These are phyloP conservation scores for Trichomalopsis sarcophagae DNA, from an alignment of 1,140 invertebrate species.

Conservation along the genomic window DNA sequence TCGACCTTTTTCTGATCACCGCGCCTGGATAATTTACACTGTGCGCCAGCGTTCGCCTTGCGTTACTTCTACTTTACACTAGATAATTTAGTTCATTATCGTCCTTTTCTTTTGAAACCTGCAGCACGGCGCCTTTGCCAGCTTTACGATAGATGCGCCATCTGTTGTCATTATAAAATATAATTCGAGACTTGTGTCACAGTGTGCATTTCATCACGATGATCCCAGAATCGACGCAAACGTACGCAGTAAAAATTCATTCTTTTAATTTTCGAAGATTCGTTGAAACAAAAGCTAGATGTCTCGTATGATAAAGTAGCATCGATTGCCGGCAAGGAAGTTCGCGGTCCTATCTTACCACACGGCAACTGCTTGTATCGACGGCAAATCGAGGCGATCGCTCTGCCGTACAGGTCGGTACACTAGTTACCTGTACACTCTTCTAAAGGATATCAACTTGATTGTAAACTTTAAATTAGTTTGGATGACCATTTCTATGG, in stretches of 20 bases:
- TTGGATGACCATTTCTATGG: background rate
- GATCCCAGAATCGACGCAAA: background rate
- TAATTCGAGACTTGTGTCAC: background rate
- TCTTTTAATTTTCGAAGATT: background rate
- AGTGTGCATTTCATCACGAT: background rate
- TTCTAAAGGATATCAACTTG: background rate
- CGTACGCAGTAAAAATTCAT: background rate
- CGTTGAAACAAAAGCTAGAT: background rate
- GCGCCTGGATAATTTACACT: background rate
- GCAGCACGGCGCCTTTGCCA: background rate
- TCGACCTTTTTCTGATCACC: constrained; percentile 25
- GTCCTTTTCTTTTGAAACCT: background rate
- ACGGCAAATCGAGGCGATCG: background rate
- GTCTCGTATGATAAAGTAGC: too few relatives aligned
- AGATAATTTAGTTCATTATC: background rate
- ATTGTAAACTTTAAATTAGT: background rate
- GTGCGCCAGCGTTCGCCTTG: background rate
- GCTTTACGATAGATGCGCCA: background rate
- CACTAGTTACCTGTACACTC: background rate
- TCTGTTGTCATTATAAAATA: background rate
- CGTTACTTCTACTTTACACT: background rate
- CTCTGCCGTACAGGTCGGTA: background rate
- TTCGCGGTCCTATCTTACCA: background rate
- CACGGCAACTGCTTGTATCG: background rate
- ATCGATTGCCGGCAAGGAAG: background rate